phyloP scores from a whole-genome alignment of 2,888 invertebrate species.

The Aphelenchoides bicaudatus region DNA sequence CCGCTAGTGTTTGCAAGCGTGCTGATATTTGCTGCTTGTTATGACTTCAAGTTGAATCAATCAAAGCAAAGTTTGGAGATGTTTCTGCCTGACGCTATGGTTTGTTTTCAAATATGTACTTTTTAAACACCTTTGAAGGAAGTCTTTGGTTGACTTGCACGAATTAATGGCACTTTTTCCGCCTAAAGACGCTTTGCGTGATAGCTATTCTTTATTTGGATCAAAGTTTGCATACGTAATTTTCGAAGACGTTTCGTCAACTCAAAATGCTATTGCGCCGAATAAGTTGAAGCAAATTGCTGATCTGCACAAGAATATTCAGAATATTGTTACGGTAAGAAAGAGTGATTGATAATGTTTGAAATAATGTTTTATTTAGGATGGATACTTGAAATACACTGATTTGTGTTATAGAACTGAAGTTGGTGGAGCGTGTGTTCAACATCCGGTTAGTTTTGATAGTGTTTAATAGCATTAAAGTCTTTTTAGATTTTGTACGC shows the following conservation, averaged over 20 bases:
- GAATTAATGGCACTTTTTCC: slow-evolving; percentile 50
- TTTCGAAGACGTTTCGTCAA: slow-evolving; percentile 39
- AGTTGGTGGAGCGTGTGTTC: slow-evolving; percentile 21
- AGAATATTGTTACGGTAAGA: slow-evolving; percentile 29
- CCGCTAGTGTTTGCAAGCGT: slow-evolving; percentile 45
- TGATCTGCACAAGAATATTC: slow-evolving; percentile 37
- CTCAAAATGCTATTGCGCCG: slow-evolving; percentile 39
- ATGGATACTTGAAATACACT: slow-evolving; percentile 17
- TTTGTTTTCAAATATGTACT: too few relatives aligned
- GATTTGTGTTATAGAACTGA: slow-evolving; percentile 25
- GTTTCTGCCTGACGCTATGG: slow-evolving; percentile 58
- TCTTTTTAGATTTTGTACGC: slow-evolving; percentile 32
- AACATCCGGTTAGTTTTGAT: too few relatives aligned
- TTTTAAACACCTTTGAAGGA: too few relatives aligned
- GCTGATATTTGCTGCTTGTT: slow-evolving; percentile 16
- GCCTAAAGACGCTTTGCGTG: slow-evolving; percentile 51
- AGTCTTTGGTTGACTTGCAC: slow-evolving; percentile 46
- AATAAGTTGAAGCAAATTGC: slow-evolving; percentile 36
- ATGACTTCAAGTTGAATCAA: slow-evolving; percentile 30
- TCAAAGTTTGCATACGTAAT: slow-evolving; percentile 54
- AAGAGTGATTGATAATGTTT: not conserved
- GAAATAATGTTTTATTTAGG: slow-evolving; percentile 10
- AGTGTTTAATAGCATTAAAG: too few relatives aligned
- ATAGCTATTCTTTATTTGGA: slow-evolving; percentile 56
- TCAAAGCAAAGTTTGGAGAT: slow-evolving; percentile 39